A percentile compares a stretch with the other conserved stretches of the same genome.
phyloP scores from a whole-genome alignment of 2,888 invertebrate species.

The Catotricha subobsoleta region DNA sequence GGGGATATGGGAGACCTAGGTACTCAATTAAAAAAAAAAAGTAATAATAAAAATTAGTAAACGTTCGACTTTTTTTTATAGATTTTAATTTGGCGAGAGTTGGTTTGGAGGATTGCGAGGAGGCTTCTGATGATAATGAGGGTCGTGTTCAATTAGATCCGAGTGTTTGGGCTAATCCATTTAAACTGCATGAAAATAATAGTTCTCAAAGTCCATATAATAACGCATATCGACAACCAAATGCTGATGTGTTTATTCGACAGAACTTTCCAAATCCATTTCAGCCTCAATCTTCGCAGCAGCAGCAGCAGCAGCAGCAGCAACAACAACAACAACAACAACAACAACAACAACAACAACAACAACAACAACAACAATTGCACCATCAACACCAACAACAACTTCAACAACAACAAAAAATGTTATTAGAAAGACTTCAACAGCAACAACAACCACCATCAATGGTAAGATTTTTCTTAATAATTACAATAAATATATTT shows the following conservation, averaged over 20 bases:
- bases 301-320: background rate
- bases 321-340: conserved; percentile 11
- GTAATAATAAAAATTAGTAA: too few relatives aligned
- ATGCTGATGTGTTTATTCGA: conserved; percentile 20
- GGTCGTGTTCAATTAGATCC: conserved; percentile 25
- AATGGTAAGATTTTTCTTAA: too few relatives aligned
- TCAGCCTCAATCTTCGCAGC: conserved; percentile 2
- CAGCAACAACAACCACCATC: conserved; percentile 7
- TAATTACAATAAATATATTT: conserved; percentile 5
- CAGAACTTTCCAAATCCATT: conserved; percentile 20
- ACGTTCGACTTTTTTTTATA: conserved; percentile 1
- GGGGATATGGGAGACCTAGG: conserved; percentile 23
- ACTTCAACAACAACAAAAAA: background rate
- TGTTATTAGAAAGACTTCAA: conserved; percentile 8
- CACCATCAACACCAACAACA: background rate
- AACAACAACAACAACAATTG: conserved; percentile 7
- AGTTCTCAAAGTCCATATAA: conserved; percentile 4
- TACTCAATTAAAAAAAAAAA: too few relatives aligned
- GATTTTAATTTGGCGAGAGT: conserved; percentile 26
- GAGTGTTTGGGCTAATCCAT: conserved; percentile 28
- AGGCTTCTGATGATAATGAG: conserved; percentile 21
- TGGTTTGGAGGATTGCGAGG: conserved; percentile 27
- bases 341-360: conserved; percentile 13
- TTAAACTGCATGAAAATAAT: conserved; percentile 4
- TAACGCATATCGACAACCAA: conserved; percentile 17